Percentiles rank a stretch among this genome's conserved stretches.
Evolutionary conservation across 64 coral and sea anemone genomes (phyloP).

Genomic region (Actinia tenebrosa): DNA sequence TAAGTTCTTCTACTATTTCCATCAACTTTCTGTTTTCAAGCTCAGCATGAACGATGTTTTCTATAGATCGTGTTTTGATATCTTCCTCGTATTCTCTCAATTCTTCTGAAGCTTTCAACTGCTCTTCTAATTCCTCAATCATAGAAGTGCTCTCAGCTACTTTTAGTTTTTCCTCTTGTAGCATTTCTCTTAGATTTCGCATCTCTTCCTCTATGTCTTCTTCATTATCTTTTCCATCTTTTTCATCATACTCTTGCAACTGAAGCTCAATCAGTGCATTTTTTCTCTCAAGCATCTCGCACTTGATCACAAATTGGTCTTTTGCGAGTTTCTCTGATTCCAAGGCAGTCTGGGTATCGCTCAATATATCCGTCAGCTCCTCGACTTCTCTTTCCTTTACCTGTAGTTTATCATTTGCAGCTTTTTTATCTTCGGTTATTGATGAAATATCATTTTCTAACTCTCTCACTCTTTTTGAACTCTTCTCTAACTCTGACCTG

Average conservation of each 20-base stretch:
- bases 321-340: slow-evolving; percentile 60
- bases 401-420: slow-evolving; percentile 21
- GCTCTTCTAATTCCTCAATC: slow-evolving; percentile 46
- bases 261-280: slow-evolving; percentile 39
- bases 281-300: slow-evolving; percentile 66
- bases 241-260: slow-evolving; percentile 46
- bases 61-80: slow-evolving; percentile 74
- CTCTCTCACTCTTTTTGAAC: slow-evolving; percentile 14
- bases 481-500: slow-evolving; percentile 27
- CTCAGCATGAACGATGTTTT: slow-evolving; percentile 66
- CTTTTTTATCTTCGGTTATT: slow-evolving; percentile 27
- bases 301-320: slow-evolving; percentile 69
- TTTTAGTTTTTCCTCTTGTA: slow-evolving; percentile 43
- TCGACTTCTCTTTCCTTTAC: slow-evolving; percentile 52
- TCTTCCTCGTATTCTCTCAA: slow-evolving; percentile 64
- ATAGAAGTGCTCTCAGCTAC: slow-evolving; percentile 6
- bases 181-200: slow-evolving; percentile 20
- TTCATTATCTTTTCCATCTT: slow-evolving; percentile 43
- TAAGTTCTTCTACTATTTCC: slow-evolving; percentile 62
- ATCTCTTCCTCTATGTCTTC: slow-evolving; percentile 42
- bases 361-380: slow-evolving; percentile 38
- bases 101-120: slow-evolving; percentile 56
- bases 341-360: slow-evolving; percentile 36
- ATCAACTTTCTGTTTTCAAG: slow-evolving; percentile 69
- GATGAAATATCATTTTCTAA: slow-evolving; percentile 31